phyloP scores from a whole-genome alignment of 2,888 invertebrate species.

The Leucania comma region DNA sequence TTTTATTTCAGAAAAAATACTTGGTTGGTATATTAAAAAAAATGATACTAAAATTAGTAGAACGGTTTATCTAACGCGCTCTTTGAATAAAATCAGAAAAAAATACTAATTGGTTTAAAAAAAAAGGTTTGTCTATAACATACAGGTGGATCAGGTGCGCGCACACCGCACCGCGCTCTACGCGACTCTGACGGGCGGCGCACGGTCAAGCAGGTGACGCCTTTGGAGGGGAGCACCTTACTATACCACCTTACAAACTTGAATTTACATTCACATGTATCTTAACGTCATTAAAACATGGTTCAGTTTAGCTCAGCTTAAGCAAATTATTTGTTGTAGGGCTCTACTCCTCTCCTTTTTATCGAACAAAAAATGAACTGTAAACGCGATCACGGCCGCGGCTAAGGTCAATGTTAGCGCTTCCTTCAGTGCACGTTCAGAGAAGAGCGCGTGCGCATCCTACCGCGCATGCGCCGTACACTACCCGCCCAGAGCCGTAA shows the following conservation, averaged over 20 bases:
- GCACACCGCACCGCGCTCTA: conserved; percentile 78
- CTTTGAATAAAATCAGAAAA: conserved; percentile 5
- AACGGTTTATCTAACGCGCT: conserved; percentile 7
- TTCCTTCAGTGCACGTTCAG: conserved; percentile 90
- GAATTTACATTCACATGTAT: conserved; percentile 50
- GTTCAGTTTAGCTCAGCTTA: conserved; percentile 49
- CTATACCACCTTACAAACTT: conserved; percentile 86
- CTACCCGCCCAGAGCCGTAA: conserved; percentile 78
- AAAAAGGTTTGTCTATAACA: conserved; percentile 62
- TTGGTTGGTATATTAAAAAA: conserved; percentile 6
- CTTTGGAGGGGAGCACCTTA: conserved; percentile 90
- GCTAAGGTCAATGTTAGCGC: conserved; percentile 91
- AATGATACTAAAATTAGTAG: conserved; percentile 17
- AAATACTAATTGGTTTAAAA: conserved; percentile 56
- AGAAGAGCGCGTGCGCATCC: conserved; percentile 89
- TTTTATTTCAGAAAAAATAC: conserved; percentile 11
- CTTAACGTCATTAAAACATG: conserved; percentile 58
- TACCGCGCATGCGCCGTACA: conserved; percentile 77
- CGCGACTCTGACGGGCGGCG: conserved; percentile 87
- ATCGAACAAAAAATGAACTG: conserved; percentile 91
- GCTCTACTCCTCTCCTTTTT: conserved; percentile 91
- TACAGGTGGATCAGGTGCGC: conserved; percentile 86
- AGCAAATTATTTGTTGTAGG: conserved; percentile 77
- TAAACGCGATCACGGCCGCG: conserved; percentile 91
- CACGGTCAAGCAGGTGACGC: conserved; percentile 88